Percentiles rank a stretch among this genome's conserved stretches.
Conservation (phyloP, 1,140 invertebrate species). For the Panagrolaimus sp. region DNA sequence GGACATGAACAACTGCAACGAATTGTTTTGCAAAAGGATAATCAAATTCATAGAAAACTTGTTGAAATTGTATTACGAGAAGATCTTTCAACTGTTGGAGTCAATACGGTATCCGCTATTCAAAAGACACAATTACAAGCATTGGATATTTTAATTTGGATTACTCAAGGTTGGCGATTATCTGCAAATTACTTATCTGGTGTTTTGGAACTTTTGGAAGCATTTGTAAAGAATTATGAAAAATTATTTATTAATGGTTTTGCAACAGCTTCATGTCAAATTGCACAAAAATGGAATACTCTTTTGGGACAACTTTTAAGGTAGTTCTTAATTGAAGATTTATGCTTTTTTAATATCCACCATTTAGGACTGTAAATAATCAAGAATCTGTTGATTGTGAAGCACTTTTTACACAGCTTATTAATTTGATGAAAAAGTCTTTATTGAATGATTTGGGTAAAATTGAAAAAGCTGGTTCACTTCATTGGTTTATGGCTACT, state of each 20-base stretch:
- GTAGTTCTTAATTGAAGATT: neutral
- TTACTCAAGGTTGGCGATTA: neutral
- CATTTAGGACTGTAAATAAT: neutral
- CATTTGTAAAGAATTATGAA: neutral
- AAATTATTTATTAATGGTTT: neutral
- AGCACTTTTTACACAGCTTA: neutral
- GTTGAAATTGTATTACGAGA: neutral
- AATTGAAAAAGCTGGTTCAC: neutral
- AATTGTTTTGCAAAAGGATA: neutral
- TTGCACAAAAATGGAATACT: neutral
- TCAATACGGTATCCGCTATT: neutral
- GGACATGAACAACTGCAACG: neutral
- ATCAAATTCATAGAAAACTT: neutral
- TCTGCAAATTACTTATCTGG: neutral
- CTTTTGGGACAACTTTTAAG: neutral
- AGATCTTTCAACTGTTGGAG: neutral
- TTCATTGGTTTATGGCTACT: conserved; percentile 7
- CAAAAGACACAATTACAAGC: neutral
- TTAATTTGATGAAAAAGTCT: neutral
- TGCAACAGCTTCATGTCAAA: neutral
- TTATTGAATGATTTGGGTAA: neutral
- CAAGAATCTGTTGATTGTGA: neutral
- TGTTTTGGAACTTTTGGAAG: neutral
- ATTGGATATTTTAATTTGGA: neutral
- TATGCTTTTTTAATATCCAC: neutral